Evolutionary conservation across 2,797 vertebrate genomes (phyloP), one percentile per base, ranked within the genome.

Genomic region (Lophius americanus): DNA sequence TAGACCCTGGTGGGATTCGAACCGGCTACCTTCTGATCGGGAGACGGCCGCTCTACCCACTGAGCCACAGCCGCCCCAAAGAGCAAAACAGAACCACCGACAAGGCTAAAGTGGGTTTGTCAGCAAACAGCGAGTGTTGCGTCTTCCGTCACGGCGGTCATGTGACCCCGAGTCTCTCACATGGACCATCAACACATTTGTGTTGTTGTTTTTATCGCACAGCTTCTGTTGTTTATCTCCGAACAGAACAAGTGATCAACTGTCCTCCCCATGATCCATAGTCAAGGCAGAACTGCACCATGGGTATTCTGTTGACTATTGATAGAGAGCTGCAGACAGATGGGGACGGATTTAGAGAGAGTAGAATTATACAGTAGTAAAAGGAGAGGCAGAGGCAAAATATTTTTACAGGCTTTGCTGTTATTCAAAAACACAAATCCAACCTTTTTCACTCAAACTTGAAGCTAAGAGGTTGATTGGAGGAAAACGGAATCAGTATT

Each of bases 261-360:
- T 68, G 76, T 78, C 67, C 72, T 41, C 12, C 37, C 53, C 10
- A 2, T 61, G 49, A 82, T 82, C 70, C 70, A 83, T 84, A 79
- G 44, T 81, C 71, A 83, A 61, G 44, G 73, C 73, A 73, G 65
- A 3, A 23, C 66, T 57, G 77, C 74, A 54, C 73, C 68, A 55
- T 60, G 78, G 83, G 65, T 47, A 74, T 60, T 67, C 64, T 82
- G 66, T 81, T 87, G 76, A 85, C 75, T 77, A 75, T 75, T 83
- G 80, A 88, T 87, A 69, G 60, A 68, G 49, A 70, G 9, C 2
- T 37, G 59, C 51, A 78, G 60, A 55, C 23, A 52, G 44, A 41
- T 33, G 12, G 10, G 13, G 58, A 7, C 37, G 23, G 13, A 33
- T 33, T 12, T 36, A 54, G 13, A 58, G 51, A 41, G 1, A 51